phyloP scores from a whole-genome alignment of 2,113 vertebrate genomes.

The Herpailurus yagouaroundi region DNA sequence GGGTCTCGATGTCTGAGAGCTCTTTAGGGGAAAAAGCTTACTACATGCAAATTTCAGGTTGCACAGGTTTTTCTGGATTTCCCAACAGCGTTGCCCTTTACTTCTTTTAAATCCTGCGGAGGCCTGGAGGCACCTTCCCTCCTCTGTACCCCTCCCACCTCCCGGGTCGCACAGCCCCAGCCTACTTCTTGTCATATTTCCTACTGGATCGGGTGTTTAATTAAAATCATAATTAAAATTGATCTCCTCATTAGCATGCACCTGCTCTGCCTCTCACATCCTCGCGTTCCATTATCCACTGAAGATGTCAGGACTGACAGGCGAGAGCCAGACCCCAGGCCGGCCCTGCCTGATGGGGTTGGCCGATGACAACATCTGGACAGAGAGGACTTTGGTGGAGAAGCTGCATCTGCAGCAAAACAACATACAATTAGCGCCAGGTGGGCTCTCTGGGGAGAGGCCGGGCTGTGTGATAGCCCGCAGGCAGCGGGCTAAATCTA shows the following conservation, averaged over 20 bases:
- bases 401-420: not conserved
- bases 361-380: slow-evolving; percentile 74
- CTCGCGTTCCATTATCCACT: slow-evolving; percentile 86
- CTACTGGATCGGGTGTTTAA: slow-evolving; percentile 92
- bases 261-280: slow-evolving; percentile 89
- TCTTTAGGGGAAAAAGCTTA: not conserved
- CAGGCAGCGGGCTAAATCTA: not conserved
- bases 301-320: slow-evolving; percentile 90
- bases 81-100: slow-evolving; percentile 32
- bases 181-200: slow-evolving; percentile 89
- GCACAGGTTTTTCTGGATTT: not conserved
- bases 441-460: slow-evolving; percentile 15
- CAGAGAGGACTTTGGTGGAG: not conserved
- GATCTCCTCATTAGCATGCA: slow-evolving; percentile 95
- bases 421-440: slow-evolving; percentile 1
- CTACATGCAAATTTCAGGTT: not conserved
- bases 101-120: slow-evolving; percentile 38
- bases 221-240: slow-evolving; percentile 96
- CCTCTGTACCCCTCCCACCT: not conserved
- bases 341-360: slow-evolving; percentile 75
- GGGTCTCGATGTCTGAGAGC: not conserved
- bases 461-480: not conserved
- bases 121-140: not conserved
- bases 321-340: slow-evolving; percentile 84
- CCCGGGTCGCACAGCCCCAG: slow-evolving; percentile 80